phyloP scores from a whole-genome alignment of 2,888 invertebrate genomes.

The Drosophila putrida region DNA sequence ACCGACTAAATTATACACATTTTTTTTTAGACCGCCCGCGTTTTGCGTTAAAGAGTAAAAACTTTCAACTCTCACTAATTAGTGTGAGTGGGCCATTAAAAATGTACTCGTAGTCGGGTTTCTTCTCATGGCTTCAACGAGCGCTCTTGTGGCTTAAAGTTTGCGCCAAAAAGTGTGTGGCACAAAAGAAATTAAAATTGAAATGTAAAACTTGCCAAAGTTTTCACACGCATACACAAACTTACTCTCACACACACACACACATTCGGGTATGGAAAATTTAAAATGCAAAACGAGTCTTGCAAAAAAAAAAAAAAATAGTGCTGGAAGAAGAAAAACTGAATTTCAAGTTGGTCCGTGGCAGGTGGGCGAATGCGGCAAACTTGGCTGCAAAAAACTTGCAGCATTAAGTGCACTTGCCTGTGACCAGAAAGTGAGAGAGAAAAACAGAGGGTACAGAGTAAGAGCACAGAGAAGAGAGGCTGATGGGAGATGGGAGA shows the following conservation, averaged over 20 bases:
- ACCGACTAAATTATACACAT: constrained; percentile 13
- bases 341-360: constrained; percentile 63
- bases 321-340: constrained; percentile 34
- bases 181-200: constrained; percentile 75
- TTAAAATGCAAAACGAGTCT: constrained; percentile 72
- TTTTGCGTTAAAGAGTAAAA: constrained; percentile 32
- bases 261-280: constrained; percentile 42
- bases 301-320: constrained; percentile 11
- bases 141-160: constrained; percentile 63
- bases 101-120: constrained; percentile 30
- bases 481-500: constrained; percentile 24
- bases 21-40: constrained; percentile 7
- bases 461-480: neutral
- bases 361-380: constrained; percentile 63
- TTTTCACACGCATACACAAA: constrained; percentile 50
- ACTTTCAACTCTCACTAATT: constrained; percentile 61
- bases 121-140: constrained; percentile 5
- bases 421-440: constrained; percentile 28
- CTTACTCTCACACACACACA: constrained; percentile 15
- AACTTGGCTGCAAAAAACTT: constrained; percentile 66
- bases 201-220: constrained; percentile 74
- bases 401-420: constrained; percentile 76
- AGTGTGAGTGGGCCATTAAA: constrained; percentile 65
- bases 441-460: neutral
- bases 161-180: constrained; percentile 44